Base-by-base conservation (phyloP, 2,888 invertebrate species). In the Drosophila tanythrix region DNA sequence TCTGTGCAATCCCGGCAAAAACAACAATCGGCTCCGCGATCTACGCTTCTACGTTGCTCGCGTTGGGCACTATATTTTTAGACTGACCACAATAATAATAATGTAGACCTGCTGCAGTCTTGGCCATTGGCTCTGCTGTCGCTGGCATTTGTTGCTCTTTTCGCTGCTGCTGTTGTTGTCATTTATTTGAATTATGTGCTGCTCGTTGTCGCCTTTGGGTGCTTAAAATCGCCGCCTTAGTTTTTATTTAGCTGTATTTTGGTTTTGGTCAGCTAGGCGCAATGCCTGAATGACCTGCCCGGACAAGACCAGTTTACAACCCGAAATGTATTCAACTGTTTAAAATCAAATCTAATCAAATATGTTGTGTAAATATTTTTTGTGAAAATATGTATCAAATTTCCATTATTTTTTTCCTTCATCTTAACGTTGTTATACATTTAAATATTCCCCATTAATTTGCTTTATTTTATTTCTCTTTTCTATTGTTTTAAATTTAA, bases 1-100 rank as follows among this genome's bases (percentile, higher is more conserved):
- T 57, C 38, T 29, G 3, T 38, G 13, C 38, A 25, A 67, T 79
- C 66, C 61, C 76, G 72, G 55, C 67, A 18, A 50, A 21, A 52
- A 46, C 15, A 46, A 46, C 35, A 63, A 82, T 70, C 63, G 69
- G 2, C 1, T 43, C 6, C 43, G 13, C 11, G 43, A 43, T 43
- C 60, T 48, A 55, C 68, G 68, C 64, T 59, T 58, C 56, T 52
- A 52, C 67, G 85, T 74, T 85, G 76, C 80, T 83, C 74, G 64
- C 85, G 78, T 82, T 83, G 88, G 87, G 85, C 88, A 55, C 80
- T 79, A 79, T 92, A 92, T 92, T 92, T 91, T 83, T 91, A 92
- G 91, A 92, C 91, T 92, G 91, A 90, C 87, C 89, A 84, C 79
- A 38, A 56, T 38, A 38, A 56, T 57, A 88, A 84, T 85, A 82